Base-by-base conservation (phyloP, 2,888 invertebrate genomes). In the Odontothrips loti region DNA sequence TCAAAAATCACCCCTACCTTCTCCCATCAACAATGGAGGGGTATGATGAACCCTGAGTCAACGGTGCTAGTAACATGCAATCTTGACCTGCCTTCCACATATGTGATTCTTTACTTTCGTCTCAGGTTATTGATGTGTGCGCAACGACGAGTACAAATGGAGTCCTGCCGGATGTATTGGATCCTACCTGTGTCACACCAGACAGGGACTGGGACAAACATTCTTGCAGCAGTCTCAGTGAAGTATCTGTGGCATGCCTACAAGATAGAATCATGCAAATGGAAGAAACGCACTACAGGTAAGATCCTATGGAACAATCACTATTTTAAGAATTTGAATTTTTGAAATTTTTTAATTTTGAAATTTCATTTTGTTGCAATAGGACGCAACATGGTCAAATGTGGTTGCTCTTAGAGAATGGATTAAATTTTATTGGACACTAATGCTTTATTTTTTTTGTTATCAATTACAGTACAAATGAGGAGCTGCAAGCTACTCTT, bases 211-310 rank as follows among this genome's bases (percentile, higher is more conserved):
- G 97, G 97, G 96, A 97, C 88, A 96, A 95, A 87, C 94, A 95
- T 87, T 96, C 96, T 82, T 94, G 94, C 79, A 94, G 95, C 83
- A 94, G 94, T 8, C 90, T 93, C 84, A 96, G 96, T 87, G 96
- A 97, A 88, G 93, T 96, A 82, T 95, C 95, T 6, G 96, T 97
- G 83, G 96, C 96, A 29, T 96, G 96, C 87, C 90, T 96, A 83
- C 97, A 97, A 88, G 97, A 97, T 87, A 92, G 96, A 86, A 96
- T 97, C 85, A 91, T 95, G 87, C 95, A 96, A 88, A 96, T 96
- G 95, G 95, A 96, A 87, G 96, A 96, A 87, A 95, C 94, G 27
- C 95, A 96, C 86, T 94, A 95, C 86, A 92, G 92, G 92, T 91
- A 85, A 82, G 80, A 68, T 79, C 43, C 75, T 81, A 10, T 58